These are phyloP conservation scores for Cyphomyrus plagiostoma DNA, from an alignment of 2,113 vertebrate genomes.

Conservation along the genomic window DNA sequence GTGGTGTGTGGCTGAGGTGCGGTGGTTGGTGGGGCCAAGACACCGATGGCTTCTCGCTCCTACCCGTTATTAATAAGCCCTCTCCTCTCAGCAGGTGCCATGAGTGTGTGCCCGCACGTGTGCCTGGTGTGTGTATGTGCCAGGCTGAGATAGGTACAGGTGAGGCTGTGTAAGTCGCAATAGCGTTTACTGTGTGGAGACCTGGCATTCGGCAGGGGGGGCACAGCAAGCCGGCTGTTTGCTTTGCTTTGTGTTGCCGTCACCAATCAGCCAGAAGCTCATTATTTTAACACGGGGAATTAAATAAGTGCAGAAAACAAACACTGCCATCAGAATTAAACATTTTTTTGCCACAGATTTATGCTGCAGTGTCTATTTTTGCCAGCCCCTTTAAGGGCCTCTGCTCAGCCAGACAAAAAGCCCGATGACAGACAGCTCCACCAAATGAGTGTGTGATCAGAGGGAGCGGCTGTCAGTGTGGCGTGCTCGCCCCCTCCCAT, in stretches of 20 bases:
- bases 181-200: conserved; percentile 57
- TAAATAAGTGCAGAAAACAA: conserved; percentile 20
- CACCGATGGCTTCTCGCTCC: conserved; percentile 32
- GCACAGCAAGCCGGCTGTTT: conserved; percentile 35
- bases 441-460: not conserved
- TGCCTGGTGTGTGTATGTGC: conserved; percentile 60
- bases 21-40: conserved; percentile 27
- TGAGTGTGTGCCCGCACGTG: conserved; percentile 59
- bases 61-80: conserved; percentile 63
- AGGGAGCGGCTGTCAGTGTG: not conserved
- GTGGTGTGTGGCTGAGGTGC: conserved; percentile 36
- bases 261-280: conserved; percentile 31
- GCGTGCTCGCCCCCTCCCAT: not conserved
- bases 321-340: conserved; percentile 24
- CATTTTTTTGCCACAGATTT: not conserved
- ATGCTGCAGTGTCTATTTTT: not conserved
- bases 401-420: not conserved
- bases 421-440: not conserved
- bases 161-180: conserved; percentile 64
- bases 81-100: conserved; percentile 45
- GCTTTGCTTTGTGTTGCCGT: conserved; percentile 32
- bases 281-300: conserved; percentile 33
- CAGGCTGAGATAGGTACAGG: conserved; percentile 65
- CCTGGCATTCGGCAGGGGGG: conserved; percentile 49
- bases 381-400: not conserved